Conservation (phyloP, 2,113 vertebrate genomes). For the Zapornia atra region DNA sequence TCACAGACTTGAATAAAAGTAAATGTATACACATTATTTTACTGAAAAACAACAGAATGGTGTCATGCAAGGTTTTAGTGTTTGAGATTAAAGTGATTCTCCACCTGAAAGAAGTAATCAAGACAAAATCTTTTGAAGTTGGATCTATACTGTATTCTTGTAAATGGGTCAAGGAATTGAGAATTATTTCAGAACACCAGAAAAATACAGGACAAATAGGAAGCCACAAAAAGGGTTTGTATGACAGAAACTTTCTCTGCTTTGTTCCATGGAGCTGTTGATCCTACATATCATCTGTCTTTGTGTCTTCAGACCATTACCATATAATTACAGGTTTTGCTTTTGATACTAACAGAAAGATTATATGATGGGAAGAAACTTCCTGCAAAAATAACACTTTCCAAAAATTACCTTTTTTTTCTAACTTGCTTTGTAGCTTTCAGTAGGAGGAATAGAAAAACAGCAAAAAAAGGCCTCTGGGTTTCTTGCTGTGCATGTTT, state of each 20-base stretch:
- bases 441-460: neutral
- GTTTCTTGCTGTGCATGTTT: neutral
- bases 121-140: neutral
- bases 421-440: neutral
- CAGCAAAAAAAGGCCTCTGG: neutral
- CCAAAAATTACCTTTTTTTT: neutral
- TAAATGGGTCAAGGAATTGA: neutral
- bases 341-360: neutral
- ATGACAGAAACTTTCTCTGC: neutral
- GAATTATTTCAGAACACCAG: neutral
- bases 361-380: neutral
- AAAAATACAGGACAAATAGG: neutral
- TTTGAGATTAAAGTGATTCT: neutral
- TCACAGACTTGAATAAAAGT: neutral
- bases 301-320: neutral
- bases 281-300: neutral
- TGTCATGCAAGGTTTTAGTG: neutral
- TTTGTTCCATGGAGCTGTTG: neutral
- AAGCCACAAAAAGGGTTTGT: neutral
- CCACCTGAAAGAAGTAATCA: neutral
- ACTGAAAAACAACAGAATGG: neutral
- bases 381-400: neutral
- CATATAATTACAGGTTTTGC: neutral
- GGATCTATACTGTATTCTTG: neutral
- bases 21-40: neutral